Evolutionary conservation across 2,797 vertebrate genomes (phyloP), one percentile per base, ranked within the genome.

Genomic region (Neostethus bicornis): DNA sequence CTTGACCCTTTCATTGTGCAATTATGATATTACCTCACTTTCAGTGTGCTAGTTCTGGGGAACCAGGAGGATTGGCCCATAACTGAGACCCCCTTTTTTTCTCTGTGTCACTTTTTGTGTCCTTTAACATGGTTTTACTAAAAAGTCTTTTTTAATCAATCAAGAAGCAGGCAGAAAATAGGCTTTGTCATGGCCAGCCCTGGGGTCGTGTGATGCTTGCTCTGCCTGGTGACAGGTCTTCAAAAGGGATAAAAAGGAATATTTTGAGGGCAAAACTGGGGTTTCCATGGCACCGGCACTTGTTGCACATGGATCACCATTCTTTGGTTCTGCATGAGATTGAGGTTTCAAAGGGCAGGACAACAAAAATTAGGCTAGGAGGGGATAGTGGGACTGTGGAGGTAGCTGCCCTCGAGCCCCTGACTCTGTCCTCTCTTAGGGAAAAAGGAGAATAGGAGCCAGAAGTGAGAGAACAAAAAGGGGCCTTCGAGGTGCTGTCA

Each of bases 121-220:
- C 91, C 93, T 93, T 95, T 94, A 96, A 97, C 96, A 97, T 95
- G 95, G 92, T 96, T 97, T 98, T 95, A 87, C 94, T 95, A 92
- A 96, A 98, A 98, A 96, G 94, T 96, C 76, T 73, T 96, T 96
- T 98, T 98, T 96, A 96, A 99, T 99, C 96, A 97, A 97, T 98
- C 96, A 99, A 96, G 92, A 92, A 93, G 93, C 90, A 92, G 94
- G 93, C 95, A 98, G 94, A 98, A 98, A 97, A 98, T 96, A 93
- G 95, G 96, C 95, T 98, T 96, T 94, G 96, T 99, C 96, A 96
- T 93, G 96, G 93, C 93, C 83, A 76, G 93, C 92, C 92, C 91
- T 50, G 82, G 93, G 96, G 94, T 95, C 93, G 89, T 94, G 95
- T 94, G 95, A 94, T 92, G 94, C 94, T 94, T 92, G 88, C 93